Evolutionary conservation across 2,797 vertebrate species (phyloP).

Genomic region (Mormyrops boulengeri): DNA sequence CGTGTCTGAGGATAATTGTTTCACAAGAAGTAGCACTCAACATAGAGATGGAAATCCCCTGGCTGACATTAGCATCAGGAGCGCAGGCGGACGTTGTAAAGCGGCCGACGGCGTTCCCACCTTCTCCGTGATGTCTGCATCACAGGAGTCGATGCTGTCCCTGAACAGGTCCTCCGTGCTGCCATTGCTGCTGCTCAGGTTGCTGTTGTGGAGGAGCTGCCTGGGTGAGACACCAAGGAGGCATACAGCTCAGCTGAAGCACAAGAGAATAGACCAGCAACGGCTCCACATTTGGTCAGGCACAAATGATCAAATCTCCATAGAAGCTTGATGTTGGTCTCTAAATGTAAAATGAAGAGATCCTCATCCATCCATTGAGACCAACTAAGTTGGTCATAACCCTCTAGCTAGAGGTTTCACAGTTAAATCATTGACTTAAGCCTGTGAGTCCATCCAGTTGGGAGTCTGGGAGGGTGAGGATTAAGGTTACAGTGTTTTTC

Average conservation of each 20-base stretch:
- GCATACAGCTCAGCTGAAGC: not conserved
- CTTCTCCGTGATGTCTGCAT: conserved; percentile 92
- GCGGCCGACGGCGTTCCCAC: conserved; percentile 44
- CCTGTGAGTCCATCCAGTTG: not conserved
- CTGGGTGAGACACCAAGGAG: conserved; percentile 48
- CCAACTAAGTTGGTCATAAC: not conserved
- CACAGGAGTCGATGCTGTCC: conserved; percentile 92
- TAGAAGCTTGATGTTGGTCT: not conserved
- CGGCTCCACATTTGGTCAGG: not conserved
- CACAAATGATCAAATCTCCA: not conserved
- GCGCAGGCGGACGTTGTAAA: not conserved
- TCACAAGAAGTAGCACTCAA: not conserved
- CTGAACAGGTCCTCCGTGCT: conserved; percentile 94
- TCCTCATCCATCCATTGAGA: not conserved
- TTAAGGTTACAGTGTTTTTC: not conserved
- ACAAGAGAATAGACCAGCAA: not conserved
- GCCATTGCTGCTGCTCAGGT: conserved; percentile 92
- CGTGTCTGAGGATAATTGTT: not conserved
- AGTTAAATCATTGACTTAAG: not conserved
- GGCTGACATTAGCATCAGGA: not conserved
- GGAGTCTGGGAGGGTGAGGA: not conserved
- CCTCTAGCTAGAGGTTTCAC: not conserved
- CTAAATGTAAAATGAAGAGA: not conserved
- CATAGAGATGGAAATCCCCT: not conserved
- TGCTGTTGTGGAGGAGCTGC: conserved; percentile 92